These are phyloP conservation scores for Sphenodon punctatus DNA, from an alignment of 2,797 vertebrate species.

Conservation along the genomic window DNA sequence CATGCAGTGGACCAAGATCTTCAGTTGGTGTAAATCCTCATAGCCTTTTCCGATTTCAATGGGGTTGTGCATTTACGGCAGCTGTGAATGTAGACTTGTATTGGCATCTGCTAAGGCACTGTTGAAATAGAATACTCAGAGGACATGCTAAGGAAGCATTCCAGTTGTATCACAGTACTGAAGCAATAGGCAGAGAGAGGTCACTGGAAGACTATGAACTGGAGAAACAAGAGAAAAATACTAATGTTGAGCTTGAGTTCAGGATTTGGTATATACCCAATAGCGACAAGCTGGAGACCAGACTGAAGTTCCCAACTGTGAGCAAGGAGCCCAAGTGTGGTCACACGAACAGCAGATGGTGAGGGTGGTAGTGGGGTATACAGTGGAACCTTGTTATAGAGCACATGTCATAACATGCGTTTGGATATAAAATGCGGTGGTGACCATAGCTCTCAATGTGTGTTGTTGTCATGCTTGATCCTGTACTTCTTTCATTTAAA, in stretches of 20 bases:
- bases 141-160: background rate
- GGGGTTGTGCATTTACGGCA: background rate
- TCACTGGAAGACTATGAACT: background rate
- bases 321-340: no score
- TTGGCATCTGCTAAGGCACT: background rate
- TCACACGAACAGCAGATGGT: no score
- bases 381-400: no score
- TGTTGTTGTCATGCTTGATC: no score
- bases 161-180: background rate
- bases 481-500: no score
- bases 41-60: background rate
- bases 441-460: no score
- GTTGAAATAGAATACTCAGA: background rate
- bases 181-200: background rate
- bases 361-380: no score
- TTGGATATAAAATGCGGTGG: no score
- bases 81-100: background rate
- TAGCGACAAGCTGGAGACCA: no score
- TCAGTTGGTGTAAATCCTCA: background rate
- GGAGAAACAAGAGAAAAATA: background rate
- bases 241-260: background rate
- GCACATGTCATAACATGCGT: no score
- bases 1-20: background rate
- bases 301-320: no score
- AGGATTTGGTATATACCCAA: background rate